Evolutionary conservation across 2,888 invertebrate species (phyloP).

Genomic region (Abscondita cerata): DNA sequence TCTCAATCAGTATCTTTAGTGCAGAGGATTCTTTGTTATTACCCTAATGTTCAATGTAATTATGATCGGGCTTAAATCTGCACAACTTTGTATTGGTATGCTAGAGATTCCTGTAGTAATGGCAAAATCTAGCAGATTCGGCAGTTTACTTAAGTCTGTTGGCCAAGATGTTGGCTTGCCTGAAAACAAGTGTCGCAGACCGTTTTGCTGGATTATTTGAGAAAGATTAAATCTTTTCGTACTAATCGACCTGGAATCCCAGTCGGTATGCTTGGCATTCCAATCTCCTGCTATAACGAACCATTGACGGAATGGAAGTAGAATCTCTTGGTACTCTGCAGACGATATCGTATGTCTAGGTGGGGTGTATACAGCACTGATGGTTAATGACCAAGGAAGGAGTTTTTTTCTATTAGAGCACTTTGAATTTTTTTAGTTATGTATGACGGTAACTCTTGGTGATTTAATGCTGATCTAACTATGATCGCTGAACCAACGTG

Average conservation of each 20-base stretch:
- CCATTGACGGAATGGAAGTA: neutral
- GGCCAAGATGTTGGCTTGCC: constrained; percentile 10
- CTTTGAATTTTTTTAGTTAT: constrained; percentile 19
- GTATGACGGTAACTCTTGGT: constrained; percentile 8
- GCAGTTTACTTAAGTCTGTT: neutral
- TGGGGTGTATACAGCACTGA: constrained; percentile 9
- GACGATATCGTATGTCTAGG: constrained; percentile 13
- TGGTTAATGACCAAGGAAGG: constrained; percentile 11
- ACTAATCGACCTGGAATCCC: constrained; percentile 8
- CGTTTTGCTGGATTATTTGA: constrained; percentile 1
- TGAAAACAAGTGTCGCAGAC: neutral
- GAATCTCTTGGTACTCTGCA: constrained; percentile 8
- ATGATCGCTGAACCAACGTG: constrained; percentile 12
- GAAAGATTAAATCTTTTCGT: constrained; percentile 10
- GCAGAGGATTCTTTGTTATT: neutral
- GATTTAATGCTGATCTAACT: constrained; percentile 14
- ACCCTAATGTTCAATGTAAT: neutral
- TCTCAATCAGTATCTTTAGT: neutral
- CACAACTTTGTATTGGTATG: neutral
- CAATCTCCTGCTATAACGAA: constrained; percentile 11
- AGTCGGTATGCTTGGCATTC: constrained; percentile 13
- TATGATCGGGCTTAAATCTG: neutral
- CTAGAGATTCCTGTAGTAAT: neutral
- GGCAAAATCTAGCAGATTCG: constrained; percentile 6
- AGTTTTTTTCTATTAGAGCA: constrained; percentile 6